Conservation (phyloP, 1,140 invertebrate genomes). For the Cecropterus lyciades region DNA sequence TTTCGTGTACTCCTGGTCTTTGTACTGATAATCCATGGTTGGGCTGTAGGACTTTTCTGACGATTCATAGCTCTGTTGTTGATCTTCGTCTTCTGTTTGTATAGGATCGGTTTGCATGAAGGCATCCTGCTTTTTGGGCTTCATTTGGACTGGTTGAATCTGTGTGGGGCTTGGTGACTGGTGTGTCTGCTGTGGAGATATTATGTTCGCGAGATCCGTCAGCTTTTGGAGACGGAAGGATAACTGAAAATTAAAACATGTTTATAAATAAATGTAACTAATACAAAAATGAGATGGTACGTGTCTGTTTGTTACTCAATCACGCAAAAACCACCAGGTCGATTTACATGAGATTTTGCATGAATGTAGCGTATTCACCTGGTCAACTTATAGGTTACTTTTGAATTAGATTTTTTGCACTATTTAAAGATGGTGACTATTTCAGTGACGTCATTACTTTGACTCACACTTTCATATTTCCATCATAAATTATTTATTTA, state of each 20-base stretch:
- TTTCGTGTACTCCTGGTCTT: constrained; percentile 23
- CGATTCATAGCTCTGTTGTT: constrained; percentile 50
- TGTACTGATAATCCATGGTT: constrained; percentile 38
- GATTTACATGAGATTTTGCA: too few relatives aligned
- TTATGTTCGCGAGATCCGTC: constrained; percentile 44
- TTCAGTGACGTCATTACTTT: too few relatives aligned
- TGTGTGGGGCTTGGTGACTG: constrained; percentile 3
- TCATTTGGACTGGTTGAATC: constrained; percentile 28
- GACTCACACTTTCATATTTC: too few relatives aligned
- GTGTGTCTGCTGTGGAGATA: constrained; percentile 44
- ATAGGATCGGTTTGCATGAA: constrained; percentile 77
- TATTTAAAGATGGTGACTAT: too few relatives aligned
- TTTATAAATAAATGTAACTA: too few relatives aligned
- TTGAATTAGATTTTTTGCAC: too few relatives aligned
- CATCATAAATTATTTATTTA: too few relatives aligned
- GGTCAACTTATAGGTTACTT: too few relatives aligned
- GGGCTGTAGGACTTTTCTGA: constrained; percentile 54
- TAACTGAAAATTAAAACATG: constrained; percentile 59
- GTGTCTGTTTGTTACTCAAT: too few relatives aligned
- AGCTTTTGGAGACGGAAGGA: constrained; percentile 60
- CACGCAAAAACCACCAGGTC: too few relatives aligned
- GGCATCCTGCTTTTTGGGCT: constrained; percentile 72
- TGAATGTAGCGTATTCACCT: too few relatives aligned
- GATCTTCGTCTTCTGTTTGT: constrained; percentile 62
- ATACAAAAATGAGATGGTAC: too few relatives aligned